Evolutionary conservation across 2,888 invertebrate species (phyloP).

Genomic region (Spisula solida): DNA sequence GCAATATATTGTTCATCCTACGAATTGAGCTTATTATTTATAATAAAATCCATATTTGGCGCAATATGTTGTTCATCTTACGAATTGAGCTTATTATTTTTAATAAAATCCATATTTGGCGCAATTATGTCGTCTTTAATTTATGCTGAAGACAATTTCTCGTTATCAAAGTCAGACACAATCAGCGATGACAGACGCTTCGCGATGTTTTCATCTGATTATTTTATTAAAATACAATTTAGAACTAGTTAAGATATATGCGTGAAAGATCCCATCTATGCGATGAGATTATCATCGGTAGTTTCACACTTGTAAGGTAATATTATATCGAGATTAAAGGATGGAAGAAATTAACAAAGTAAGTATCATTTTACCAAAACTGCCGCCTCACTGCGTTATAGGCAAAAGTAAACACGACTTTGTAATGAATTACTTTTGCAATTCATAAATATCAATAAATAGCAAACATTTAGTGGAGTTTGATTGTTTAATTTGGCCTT

Average conservation of each 20-base stretch:
- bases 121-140: too few relatives aligned
- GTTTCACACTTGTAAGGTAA: not conserved
- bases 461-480: not conserved
- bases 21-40: too few relatives aligned
- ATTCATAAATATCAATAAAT: constrained; percentile 10
- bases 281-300: not conserved
- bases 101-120: too few relatives aligned
- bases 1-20: too few relatives aligned
- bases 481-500: constrained; percentile 19
- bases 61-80: too few relatives aligned
- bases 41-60: too few relatives aligned
- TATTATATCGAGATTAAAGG: not conserved
- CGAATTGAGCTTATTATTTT: too few relatives aligned
- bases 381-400: not conserved
- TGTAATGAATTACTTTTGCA: not conserved
- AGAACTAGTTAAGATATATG: not conserved
- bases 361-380: not conserved
- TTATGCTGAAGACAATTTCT: too few relatives aligned
- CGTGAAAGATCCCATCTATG: not conserved
- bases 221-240: not conserved
- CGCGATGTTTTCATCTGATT: not conserved
- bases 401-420: not conserved
- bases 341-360: not conserved
- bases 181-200: too few relatives aligned
- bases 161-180: too few relatives aligned